Evolutionary conservation across 2,113 vertebrate species (phyloP), one percentile per base, ranked within the genome.

Genomic region (Climacteris rufus): DNA sequence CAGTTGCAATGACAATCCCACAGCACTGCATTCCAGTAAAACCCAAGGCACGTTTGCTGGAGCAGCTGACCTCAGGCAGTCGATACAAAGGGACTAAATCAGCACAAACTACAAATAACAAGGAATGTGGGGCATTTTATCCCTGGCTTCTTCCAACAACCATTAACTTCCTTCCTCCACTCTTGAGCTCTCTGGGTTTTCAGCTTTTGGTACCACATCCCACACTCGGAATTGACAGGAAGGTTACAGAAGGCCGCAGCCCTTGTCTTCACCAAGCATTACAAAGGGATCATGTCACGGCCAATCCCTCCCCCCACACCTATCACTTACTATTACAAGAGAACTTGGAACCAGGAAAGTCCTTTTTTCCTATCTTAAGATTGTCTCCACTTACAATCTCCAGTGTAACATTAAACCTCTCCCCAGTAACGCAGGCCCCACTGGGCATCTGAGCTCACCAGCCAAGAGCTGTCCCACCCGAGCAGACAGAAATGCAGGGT

Each of bases 381-480:
- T 72, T 78, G 89, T 94, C 94, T 97, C 76, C 86, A 11, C 35
- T 96, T 76, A 40, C 83, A 93, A 25, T 39, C 79, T 76, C 9
- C 6, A 37, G 31, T 0, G 80, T 68, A 96, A 94, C 11, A 3
- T 23, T 81, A 96, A 92, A 93, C 80, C 69, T 47, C 56, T 54
- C 49, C 57, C 15, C 68, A 75, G 91, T 6, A 86, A 74, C 33
- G 5, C 21, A 1, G 40, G 40, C 93, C 91, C 95, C 86, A 2
- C 65, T 27, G 91, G 89, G 84, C 71, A 27, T 52, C 95, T 81
- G 90, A 78, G 25, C 91, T 90, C 91, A 60, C 44, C 83, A 63
- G 76, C 21, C 9, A 37, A 22, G 80, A 66, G 87, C n/a, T n/a
- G n/a, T n/a, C n/a, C n/a, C n/a, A n/a, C n/a, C n/a, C n/a, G n/a